phyloP scores from a whole-genome alignment of 2,113 vertebrate species.

The Bubalus kerabau region DNA sequence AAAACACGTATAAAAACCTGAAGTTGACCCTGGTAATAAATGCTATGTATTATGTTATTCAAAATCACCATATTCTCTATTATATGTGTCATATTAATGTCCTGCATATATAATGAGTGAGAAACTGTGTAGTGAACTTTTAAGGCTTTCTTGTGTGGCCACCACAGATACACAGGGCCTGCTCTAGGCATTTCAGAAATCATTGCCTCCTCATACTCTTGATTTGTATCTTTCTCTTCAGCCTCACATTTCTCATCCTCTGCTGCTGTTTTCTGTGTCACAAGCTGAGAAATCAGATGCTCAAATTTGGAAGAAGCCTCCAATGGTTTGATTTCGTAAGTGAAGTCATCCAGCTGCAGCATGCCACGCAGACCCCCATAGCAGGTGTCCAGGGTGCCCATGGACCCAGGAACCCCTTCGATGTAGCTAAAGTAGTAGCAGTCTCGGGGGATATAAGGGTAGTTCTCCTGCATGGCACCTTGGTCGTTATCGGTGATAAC shows the following conservation, averaged over 20 bases:
- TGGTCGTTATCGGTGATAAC: constrained; percentile 64
- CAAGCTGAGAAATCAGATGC: constrained; percentile 73
- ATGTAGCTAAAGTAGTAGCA: constrained; percentile 78
- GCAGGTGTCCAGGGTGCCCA: constrained; percentile 74
- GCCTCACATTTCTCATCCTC: not conserved
- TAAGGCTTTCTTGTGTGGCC: not conserved
- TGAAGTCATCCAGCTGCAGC: constrained; percentile 67
- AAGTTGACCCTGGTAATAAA: not conserved
- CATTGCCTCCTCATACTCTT: not conserved
- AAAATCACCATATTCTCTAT: constrained; percentile 31
- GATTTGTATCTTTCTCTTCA: not conserved
- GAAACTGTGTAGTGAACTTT: not conserved
- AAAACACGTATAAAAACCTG: not conserved
- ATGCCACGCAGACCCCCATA: constrained; percentile 67
- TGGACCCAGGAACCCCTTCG: constrained; percentile 69
- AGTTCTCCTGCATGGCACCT: constrained; percentile 58
- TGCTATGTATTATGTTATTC: constrained; percentile 38
- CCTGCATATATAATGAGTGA: accelerated
- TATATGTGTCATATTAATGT: accelerated
- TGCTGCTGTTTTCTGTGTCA: not conserved
- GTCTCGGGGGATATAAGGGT: constrained; percentile 62
- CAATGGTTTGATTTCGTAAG: constrained; percentile 77
- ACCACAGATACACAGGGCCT: constrained; percentile 32
- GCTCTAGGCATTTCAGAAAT: not conserved
- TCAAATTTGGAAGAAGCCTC: constrained; percentile 59